Evolutionary conservation across 2,113 vertebrate species (phyloP), one percentile per base, ranked within the genome.

Genomic region (Enhydra lutris): DNA sequence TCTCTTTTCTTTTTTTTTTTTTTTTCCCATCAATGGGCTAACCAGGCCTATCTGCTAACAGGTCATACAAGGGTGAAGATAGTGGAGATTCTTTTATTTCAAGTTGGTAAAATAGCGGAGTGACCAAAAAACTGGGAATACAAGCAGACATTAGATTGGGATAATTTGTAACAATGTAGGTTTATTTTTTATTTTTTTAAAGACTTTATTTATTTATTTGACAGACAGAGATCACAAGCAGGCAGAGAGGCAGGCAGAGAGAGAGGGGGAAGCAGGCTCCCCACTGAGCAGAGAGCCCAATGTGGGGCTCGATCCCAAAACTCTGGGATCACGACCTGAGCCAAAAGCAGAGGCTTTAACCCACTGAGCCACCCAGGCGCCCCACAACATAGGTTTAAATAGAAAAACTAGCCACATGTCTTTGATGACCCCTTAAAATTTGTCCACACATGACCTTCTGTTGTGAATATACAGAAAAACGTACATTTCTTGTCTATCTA

Each of bases 401-500:
- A 24, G 21, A 76, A 97, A 79, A 74, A 89, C 65, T 0, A 4
- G 21, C 20, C 47, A 39, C 29, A 55, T 55, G 4, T 47, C 4
- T 97, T 97, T 93, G 69, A 97, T 59, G 42, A 90, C 50, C 21
- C 0, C 24, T 89, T 82, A 26, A 80, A 61, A 83, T 57, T 1
- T 92, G 4, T 59, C 6, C 0, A 8, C 10, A 36, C 0, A 1
- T 57, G 20, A 74, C 23, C 24, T 63, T 73, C 39, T 85, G 9
- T 12, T 89, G 7, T 80, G 26, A 29, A 23, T 55, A n/a, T 3
- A 63, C 2, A 81, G 21, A 63, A 3, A 3, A 76, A 89, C 6
- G 14, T 79, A 42, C 47, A 47, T 94, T 97, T 96, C 67, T 94
- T 97, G 80, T 96, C 12, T 96, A 97, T 97, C 79, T 94, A 18